Evolutionary conservation across 2,888 invertebrate species (phyloP).

Genomic region (Rutpela maculata): DNA sequence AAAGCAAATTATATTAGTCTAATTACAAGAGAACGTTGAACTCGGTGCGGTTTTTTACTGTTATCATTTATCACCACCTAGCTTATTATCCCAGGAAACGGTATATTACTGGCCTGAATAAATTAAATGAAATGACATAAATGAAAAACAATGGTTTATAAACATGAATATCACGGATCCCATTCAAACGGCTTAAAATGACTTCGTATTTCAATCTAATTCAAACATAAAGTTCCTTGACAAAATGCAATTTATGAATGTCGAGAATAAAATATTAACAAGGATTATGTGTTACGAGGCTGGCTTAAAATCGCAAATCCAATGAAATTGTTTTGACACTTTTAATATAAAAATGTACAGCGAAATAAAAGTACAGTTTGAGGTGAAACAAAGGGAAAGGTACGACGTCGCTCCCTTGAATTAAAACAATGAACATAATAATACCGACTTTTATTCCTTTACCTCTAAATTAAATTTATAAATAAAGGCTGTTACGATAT

Average conservation of each 20-base stretch:
- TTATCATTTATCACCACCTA: neutral
- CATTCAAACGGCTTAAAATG: neutral
- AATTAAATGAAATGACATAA: neutral
- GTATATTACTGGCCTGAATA: neutral
- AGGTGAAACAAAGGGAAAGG: neutral
- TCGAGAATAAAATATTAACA: neutral
- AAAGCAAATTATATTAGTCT: too few relatives aligned
- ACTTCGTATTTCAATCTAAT: neutral
- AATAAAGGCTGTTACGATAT: neutral
- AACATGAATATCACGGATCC: neutral
- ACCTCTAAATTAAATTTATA: neutral
- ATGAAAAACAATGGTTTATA: neutral
- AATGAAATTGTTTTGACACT: neutral
- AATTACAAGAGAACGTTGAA: neutral
- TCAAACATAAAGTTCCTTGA: neutral
- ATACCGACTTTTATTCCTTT: neutral
- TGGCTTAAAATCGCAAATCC: neutral
- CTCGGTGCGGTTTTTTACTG: neutral
- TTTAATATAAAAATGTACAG: neutral
- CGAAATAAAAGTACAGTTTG: neutral
- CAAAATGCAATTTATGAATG: neutral
- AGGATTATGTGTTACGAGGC: neutral
- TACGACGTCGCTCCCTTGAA: neutral
- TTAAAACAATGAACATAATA: neutral
- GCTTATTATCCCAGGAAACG: neutral